Base-by-base conservation (phyloP, 2,888 invertebrate genomes). In the Taphrorychus bicolor region DNA sequence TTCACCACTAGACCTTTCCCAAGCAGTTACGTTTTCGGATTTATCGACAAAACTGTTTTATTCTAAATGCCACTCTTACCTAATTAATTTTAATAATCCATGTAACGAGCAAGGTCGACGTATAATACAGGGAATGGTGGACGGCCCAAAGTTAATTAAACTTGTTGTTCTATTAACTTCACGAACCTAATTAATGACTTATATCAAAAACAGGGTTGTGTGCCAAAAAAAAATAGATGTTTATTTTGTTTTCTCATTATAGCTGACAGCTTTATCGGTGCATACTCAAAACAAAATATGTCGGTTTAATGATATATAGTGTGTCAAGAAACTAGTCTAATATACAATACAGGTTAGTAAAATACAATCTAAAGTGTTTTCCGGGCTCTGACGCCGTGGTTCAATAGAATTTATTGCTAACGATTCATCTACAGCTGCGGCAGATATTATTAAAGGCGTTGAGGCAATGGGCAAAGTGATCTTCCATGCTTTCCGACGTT, bases 201-300 rank as follows among this genome's bases (percentile, higher is more conserved):
- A 7, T 51, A 51, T n/a, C 5, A n/a, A n/a, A 54, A 24, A 54
- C 23, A 24, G 4, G 24, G 14, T 54, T 24, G 4, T n/a, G 14
- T 54, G 54, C 32, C 24, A 54, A 54, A 54, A 49, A 45, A 51
- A 51, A 17, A 5, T 11, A 21, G 9, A 51, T 19, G 14, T 21
- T 51, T 51, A 19, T 21, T 51, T 51, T 19, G 22, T 51, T 51
- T 51, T 41, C 41, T 56, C 41, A 57, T n/a, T 40, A 57, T 21
- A n/a, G 19, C 3, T 9, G n/a, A 41, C 41, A 57, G 42, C 19
- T 57, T 41, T 49, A 21, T 59, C 41, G 18, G 3, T 23, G 49
- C 23, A 32, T 17, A 17, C 11, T 22, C 17, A 48, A 16, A 24
- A 3, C 16, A 45, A 45, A 2, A 32, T 32, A n/a, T n/a, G n/a